Evolutionary conservation across 2,113 vertebrate genomes (phyloP), one percentile per base, ranked within the genome.

Genomic region (Rhagologus leucostigma): DNA sequence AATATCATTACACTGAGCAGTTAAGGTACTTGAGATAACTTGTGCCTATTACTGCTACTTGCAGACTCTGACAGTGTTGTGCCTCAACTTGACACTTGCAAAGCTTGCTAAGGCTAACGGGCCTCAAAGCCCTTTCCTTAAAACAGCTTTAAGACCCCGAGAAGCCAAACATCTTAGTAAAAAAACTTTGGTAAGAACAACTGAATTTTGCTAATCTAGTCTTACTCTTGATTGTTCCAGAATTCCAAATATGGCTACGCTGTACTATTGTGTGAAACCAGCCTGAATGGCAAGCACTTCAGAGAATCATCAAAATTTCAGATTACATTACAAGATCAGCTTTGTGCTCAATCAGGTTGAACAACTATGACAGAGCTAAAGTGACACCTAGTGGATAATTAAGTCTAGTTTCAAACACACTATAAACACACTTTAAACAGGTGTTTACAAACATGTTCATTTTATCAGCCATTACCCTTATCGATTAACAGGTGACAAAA

Each of bases 311-410:
- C 12, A 65, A 56, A 53, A 76, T 46, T 91, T 69, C 76, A 75
- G 26, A 76, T 64, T 60, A 65, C 1, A 3, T 78, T 37, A 39
- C 11, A 85, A 49, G 16, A 47, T 42, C 14, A 65, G 32, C 13
- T 87, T 65, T 77, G 44, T 62, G 18, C 29, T 69, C 65, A 74
- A 33, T 5, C 10, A 2, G 3, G 11, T 80, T 87, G 17, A 47
- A 60, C 24, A 68, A 18, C 30, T 88, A 30, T 7, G 3, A 77
- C 18, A 65, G 41, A 69, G 5, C 55, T 86, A 2, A 69, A 86
- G 79, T 89, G 93, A 94, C 95, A 93, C 44, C 95, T 97, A 90
- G 88, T 57, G 90, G 92, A 75, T 52, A 94, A 91, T 39, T 46
- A 62, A 37, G n/a, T 74, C 5, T 2, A 53, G n/a, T 76, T 64